Evolutionary conservation across 1,140 invertebrate species (phyloP).

Genomic region (Apis florea): DNA sequence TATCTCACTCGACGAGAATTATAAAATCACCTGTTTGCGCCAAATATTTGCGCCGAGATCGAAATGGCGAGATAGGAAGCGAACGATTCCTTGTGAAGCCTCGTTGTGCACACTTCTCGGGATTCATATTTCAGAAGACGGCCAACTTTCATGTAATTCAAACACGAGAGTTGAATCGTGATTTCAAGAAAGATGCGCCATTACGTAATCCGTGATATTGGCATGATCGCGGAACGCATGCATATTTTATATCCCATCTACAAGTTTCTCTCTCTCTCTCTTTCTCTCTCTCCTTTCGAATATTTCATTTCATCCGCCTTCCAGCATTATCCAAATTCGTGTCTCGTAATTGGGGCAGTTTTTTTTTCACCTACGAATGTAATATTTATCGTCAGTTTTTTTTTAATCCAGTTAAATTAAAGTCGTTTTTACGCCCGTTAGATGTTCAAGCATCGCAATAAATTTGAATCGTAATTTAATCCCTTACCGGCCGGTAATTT

Average conservation of each 20-base stretch:
- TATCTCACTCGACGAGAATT: background rate
- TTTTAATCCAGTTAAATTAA: no score
- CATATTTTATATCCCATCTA: conserved; percentile 9
- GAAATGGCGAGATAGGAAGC: background rate
- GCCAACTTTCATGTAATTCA: conserved; percentile 6
- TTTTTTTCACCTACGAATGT: no score
- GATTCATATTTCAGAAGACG: conserved; percentile 9
- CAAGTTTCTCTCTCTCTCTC: background rate
- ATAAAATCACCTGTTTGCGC: conserved; percentile 24
- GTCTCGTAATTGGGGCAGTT: background rate
- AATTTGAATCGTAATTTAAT: no score
- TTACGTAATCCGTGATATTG: conserved; percentile 1
- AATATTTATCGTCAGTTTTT: no score
- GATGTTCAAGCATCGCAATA: no score
- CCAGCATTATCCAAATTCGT: no score
- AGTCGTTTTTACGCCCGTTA: no score
- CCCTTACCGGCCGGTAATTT: no score
- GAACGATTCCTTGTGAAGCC: background rate
- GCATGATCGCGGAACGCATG: no score
- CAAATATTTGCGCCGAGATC: conserved; percentile 18
- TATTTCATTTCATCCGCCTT: background rate
- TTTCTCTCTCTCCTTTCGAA: background rate
- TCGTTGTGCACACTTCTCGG: background rate
- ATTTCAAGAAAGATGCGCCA: background rate
- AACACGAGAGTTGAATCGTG: background rate